Conservation (phyloP, 2,113 vertebrate species). For the Burhinus oedicnemus region DNA sequence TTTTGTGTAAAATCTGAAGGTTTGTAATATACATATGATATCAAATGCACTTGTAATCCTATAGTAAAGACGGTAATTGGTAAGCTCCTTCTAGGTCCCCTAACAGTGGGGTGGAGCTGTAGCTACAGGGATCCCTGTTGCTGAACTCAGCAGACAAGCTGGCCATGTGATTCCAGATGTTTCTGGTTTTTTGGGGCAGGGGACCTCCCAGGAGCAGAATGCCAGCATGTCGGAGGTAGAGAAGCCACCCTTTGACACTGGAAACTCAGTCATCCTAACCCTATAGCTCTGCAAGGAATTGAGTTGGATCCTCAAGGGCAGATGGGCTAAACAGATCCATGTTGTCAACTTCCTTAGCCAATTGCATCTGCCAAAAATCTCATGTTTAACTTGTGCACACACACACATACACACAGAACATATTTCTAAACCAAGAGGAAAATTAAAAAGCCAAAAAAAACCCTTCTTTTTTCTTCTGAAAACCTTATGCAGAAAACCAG, state of each 20-base stretch:
- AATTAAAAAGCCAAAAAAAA: neutral
- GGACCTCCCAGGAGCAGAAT: conserved; percentile 72
- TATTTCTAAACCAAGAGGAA: neutral
- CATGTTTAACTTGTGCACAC: neutral
- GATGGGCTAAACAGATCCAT: conserved; percentile 7
- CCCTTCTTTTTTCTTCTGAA: neutral
- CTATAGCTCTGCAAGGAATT: conserved; percentile 32
- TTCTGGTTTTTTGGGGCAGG: conserved; percentile 10
- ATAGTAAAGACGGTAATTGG: conserved; percentile 35
- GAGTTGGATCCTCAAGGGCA: neutral
- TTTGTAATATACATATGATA: neutral
- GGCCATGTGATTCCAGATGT: conserved; percentile 71
- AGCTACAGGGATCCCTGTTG: conserved; percentile 50
- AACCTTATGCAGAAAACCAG: conserved; percentile 31
- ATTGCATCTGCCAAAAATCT: conserved; percentile 6
- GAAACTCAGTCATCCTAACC: conserved; percentile 47
- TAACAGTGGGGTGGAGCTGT: conserved; percentile 56
- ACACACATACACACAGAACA: neutral
- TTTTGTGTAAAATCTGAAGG: conserved; percentile 16
- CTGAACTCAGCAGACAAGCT: conserved; percentile 72
- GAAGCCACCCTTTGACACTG: conserved; percentile 42
- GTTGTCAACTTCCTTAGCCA: conserved; percentile 4
- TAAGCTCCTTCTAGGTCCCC: conserved; percentile 24
- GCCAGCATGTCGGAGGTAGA: conserved; percentile 39
- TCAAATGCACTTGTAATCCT: neutral